Percentiles rank a stretch among this genome's conserved stretches.
These are phyloP conservation scores for Piezodorus guildinii DNA, from an alignment of 1,140 invertebrate genomes.

Conservation along the genomic window DNA sequence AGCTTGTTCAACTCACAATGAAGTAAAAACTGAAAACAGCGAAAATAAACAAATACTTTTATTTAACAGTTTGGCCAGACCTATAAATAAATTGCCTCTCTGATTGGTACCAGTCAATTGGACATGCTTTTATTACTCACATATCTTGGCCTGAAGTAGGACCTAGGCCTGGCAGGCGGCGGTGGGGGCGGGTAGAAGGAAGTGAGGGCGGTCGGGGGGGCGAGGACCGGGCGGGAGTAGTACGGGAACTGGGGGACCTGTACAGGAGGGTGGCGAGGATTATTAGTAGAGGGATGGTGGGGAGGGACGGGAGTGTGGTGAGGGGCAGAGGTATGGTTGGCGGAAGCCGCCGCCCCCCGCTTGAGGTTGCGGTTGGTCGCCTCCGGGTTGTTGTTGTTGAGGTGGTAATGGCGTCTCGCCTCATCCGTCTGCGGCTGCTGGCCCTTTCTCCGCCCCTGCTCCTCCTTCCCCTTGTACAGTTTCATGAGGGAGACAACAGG, in stretches of 20 bases:
- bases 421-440: not conserved
- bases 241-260: not conserved
- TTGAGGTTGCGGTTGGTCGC: not conserved
- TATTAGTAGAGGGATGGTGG: not conserved
- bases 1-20: too few relatives aligned
- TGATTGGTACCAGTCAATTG: too few relatives aligned
- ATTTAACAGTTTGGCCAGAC: too few relatives aligned
- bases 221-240: not conserved
- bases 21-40: too few relatives aligned
- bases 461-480: not conserved
- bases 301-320: not conserved
- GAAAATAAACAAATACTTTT: too few relatives aligned
- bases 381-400: not conserved
- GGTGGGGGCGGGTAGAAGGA: not conserved
- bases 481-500: conserved; percentile 1
- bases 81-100: too few relatives aligned
- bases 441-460: not conserved
- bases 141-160: conserved; percentile 2
- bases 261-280: too few relatives aligned
- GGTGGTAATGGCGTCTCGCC: not conserved
- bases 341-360: too few relatives aligned
- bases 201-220: not conserved
- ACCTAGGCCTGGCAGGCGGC: not conserved
- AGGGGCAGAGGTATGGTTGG: not conserved
- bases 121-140: conserved; percentile 6